These are phyloP conservation scores for Ptychadena robeensis DNA, from an alignment of 2,797 vertebrate species.

Conservation along the genomic window DNA sequence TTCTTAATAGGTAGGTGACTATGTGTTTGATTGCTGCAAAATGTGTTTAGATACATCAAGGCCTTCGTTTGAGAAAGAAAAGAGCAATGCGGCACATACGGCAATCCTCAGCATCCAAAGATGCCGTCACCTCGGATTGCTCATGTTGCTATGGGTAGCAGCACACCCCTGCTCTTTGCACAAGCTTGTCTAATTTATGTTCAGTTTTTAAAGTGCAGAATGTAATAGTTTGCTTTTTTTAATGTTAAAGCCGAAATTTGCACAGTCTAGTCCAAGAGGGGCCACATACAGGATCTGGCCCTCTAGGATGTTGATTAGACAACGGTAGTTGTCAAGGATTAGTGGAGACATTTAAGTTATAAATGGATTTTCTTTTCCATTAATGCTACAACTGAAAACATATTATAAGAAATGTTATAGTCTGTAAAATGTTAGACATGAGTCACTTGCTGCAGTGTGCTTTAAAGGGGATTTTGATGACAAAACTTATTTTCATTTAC, in stretches of 20 bases:
- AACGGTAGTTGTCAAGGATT: too few species aligned
- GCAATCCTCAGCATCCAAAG: neutral
- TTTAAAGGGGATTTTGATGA: neutral
- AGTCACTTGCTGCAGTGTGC: too few species aligned
- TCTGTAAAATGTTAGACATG: neutral
- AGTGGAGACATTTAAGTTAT: too few species aligned
- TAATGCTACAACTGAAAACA: neutral
- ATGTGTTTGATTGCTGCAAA: neutral
- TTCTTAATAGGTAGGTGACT: constrained; percentile 42
- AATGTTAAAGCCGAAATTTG: too few species aligned
- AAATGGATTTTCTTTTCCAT: neutral
- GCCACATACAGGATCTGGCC: too few species aligned
- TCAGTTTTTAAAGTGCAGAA: too few species aligned
- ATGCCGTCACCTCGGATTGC: neutral
- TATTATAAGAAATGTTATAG: neutral
- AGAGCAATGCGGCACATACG: neutral
- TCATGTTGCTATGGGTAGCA: neutral
- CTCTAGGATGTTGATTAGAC: too few species aligned
- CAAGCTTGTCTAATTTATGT: neutral
- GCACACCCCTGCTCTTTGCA: neutral
- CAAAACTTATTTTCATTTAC: neutral
- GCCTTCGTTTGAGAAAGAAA: neutral
- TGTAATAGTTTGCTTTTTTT: too few species aligned
- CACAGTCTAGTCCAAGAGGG: too few species aligned
- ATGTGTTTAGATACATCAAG: neutral